Evolutionary conservation across 2,797 vertebrate genomes (phyloP).

Genomic region (Morus bassanus): DNA sequence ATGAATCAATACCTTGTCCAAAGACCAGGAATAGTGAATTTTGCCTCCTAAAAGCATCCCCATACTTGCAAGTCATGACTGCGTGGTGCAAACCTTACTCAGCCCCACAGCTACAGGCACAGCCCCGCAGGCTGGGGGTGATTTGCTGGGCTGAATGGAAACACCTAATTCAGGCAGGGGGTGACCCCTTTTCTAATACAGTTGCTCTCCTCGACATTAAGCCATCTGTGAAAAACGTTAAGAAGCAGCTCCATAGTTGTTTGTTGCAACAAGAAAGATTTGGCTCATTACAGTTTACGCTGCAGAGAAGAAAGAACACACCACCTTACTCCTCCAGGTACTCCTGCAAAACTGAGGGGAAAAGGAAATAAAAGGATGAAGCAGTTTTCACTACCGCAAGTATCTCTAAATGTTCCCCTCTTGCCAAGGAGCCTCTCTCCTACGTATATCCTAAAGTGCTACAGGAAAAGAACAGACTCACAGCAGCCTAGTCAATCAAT

Average conservation of each 20-base stretch:
- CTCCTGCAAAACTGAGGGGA: background rate
- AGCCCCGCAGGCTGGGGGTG: accelerated
- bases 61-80: background rate
- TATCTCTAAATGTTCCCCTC: background rate
- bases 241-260: background rate
- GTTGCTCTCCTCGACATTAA: background rate
- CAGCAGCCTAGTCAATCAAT: background rate
- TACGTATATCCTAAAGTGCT: background rate
- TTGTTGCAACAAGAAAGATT: background rate
- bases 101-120: background rate
- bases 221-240: background rate
- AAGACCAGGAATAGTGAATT: background rate
- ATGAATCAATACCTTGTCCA: background rate
- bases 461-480: background rate
- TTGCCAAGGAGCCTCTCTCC: background rate
- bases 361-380: background rate
- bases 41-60: background rate
- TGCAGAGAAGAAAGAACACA: background rate
- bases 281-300: background rate
- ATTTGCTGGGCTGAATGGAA: background rate
- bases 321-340: background rate
- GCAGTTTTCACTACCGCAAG: background rate
- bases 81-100: background rate
- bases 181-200: background rate
- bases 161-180: background rate